Evolutionary conservation across 2,113 vertebrate species (phyloP).

Genomic region (Pygoscelis antarcticus): DNA sequence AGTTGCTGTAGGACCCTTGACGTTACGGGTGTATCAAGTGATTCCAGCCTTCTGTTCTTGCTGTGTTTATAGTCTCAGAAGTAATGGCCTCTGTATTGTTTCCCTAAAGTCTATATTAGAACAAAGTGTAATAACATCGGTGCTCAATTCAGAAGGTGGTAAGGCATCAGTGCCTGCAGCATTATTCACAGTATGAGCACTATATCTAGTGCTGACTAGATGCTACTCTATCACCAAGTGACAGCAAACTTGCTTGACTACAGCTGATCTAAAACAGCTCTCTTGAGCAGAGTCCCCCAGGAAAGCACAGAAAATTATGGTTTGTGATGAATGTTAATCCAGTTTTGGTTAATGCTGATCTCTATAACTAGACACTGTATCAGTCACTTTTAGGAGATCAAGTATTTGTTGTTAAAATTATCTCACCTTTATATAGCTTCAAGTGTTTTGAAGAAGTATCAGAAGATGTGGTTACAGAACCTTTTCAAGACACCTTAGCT

Average conservation of each 20-base stretch:
- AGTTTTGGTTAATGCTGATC: not conserved
- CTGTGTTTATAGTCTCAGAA: constrained; percentile 23
- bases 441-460: not conserved
- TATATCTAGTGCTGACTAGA: constrained; percentile 4
- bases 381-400: not conserved
- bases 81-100: constrained; percentile 19
- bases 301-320: not conserved
- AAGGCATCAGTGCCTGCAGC: constrained; percentile 39
- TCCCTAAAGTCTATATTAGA: constrained; percentile 49
- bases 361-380: not conserved
- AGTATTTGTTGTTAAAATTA: not conserved
- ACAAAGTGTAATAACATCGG: constrained; percentile 45
- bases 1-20: constrained; percentile 13
- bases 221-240: constrained; percentile 31
- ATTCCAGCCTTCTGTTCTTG: not conserved
- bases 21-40: not conserved
- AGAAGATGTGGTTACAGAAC: not conserved
- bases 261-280: not conserved
- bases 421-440: not conserved
- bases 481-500: not conserved
- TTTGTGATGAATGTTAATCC: not conserved
- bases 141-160: not conserved
- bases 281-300: not conserved
- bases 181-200: constrained; percentile 23
- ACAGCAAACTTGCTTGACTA: not conserved